phyloP scores from a whole-genome alignment of 2,113 vertebrate species.

The Leptosomus discolor region DNA sequence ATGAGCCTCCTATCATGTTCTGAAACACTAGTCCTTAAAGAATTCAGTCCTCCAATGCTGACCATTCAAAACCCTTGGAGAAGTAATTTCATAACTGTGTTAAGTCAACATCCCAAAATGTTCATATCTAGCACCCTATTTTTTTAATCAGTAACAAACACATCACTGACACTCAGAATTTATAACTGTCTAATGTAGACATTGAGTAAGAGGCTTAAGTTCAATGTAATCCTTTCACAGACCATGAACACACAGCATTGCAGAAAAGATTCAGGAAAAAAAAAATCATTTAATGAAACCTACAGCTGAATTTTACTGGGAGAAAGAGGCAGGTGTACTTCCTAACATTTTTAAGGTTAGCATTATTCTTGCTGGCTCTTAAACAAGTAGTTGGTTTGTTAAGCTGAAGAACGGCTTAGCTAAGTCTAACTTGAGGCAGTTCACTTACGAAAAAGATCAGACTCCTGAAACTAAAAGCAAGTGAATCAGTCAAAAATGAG shows the following conservation, averaged over 20 bases:
- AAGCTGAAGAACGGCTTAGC: background rate
- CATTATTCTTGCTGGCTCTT: background rate
- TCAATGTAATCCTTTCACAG: background rate
- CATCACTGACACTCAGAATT: background rate
- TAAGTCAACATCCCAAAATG: background rate
- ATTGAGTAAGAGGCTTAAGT: background rate
- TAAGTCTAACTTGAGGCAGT: background rate
- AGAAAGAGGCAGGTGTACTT: background rate
- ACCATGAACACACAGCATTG: background rate
- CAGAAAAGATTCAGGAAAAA: background rate
- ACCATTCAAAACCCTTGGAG: background rate
- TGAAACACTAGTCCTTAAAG: background rate
- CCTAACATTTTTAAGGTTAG: background rate
- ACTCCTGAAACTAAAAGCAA: background rate
- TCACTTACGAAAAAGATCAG: background rate
- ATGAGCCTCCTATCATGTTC: background rate
- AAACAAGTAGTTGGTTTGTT: background rate
- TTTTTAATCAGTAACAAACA: background rate
- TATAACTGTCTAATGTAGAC: background rate
- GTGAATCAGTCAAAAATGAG: background rate
- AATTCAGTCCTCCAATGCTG: background rate
- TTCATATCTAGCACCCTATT: accelerated
- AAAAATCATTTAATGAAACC: background rate
- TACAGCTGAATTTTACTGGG: background rate
- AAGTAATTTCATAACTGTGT: background rate